Percentiles rank a stretch among this genome's conserved stretches.
Conservation (phyloP, 2,113 vertebrate genomes). For the Oophaga pumilio region DNA sequence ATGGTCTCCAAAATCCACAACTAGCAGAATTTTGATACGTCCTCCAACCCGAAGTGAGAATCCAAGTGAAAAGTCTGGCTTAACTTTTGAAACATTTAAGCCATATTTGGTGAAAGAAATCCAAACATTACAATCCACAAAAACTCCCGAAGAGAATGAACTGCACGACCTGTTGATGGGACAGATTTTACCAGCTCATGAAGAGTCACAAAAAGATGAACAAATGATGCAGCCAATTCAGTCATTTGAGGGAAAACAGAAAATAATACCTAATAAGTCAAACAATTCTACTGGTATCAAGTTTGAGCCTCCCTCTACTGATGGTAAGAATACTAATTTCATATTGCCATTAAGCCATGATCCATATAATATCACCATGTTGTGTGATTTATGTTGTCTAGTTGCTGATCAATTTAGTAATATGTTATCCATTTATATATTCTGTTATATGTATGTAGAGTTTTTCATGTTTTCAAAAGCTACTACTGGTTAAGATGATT, state of each 20-base stretch:
- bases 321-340: constrained; percentile 62
- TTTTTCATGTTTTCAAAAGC: too few relatives aligned
- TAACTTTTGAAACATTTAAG: constrained; percentile 71
- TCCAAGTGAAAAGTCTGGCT: constrained; percentile 62
- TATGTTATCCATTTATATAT: too few relatives aligned
- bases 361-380: neutral
- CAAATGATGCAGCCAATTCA: constrained; percentile 8
- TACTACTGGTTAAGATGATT: too few relatives aligned
- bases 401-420: neutral
- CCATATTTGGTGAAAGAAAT: constrained; percentile 65
- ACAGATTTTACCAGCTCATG: constrained; percentile 59
- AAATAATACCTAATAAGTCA: neutral
- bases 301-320: constrained; percentile 57
- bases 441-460: too few relatives aligned
- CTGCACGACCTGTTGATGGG: constrained; percentile 22
- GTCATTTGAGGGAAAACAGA: constrained; percentile 56
- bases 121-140: constrained; percentile 52
- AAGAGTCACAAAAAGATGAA: constrained; percentile 52
- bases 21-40: constrained; percentile 59
- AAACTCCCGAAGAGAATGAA: constrained; percentile 52
- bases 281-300: constrained; percentile 45
- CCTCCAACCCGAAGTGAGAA: constrained; percentile 60
- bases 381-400: neutral
- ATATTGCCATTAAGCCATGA: neutral
- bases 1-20: constrained; percentile 58